Evolutionary conservation across 2,888 invertebrate genomes (phyloP).

Genomic region (Arge pagana): DNA sequence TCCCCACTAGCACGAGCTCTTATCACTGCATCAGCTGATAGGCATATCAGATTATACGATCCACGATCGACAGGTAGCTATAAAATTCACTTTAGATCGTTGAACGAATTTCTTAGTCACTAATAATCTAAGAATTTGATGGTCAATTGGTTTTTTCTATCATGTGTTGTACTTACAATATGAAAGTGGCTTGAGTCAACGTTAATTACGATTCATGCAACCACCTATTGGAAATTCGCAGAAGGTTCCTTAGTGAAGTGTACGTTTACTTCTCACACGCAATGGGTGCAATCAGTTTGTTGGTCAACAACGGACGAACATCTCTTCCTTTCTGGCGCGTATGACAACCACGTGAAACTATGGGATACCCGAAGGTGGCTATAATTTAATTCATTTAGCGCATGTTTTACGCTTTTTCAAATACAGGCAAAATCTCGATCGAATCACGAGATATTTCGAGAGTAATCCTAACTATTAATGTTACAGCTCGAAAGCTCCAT

Average conservation of each 20-base stretch:
- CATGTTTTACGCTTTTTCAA: conserved; percentile 2
- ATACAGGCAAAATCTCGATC: not conserved
- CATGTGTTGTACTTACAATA: not conserved
- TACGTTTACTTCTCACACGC: conserved; percentile 84
- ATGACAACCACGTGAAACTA: conserved; percentile 88
- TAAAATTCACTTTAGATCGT: not conserved
- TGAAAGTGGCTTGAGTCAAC: not conserved
- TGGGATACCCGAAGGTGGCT: conserved; percentile 91
- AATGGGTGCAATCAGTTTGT: conserved; percentile 89
- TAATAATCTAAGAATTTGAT: conserved; percentile 5
- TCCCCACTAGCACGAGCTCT: conserved; percentile 76
- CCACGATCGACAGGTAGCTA: conserved; percentile 78
- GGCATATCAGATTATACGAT: conserved; percentile 90
- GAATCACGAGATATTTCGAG: too few species aligned
- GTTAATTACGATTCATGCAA: not conserved
- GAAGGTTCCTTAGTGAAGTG: conserved; percentile 87
- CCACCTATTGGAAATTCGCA: conserved; percentile 52
- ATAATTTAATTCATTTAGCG: not conserved
- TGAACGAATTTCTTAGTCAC: not conserved
- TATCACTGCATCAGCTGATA: conserved; percentile 88
- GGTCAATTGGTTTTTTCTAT: not conserved
- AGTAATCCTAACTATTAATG: conserved; percentile 29
- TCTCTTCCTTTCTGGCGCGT: conserved; percentile 89
- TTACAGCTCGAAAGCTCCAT: conserved; percentile 83
- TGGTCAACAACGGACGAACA: conserved; percentile 86